Evolutionary conservation across 30 jellyfish, hydroid and myxozoan genomes (phyloP), one percentile per base, ranked within the genome.

Genomic region (Chrysaora quinquecirrha): DNA sequence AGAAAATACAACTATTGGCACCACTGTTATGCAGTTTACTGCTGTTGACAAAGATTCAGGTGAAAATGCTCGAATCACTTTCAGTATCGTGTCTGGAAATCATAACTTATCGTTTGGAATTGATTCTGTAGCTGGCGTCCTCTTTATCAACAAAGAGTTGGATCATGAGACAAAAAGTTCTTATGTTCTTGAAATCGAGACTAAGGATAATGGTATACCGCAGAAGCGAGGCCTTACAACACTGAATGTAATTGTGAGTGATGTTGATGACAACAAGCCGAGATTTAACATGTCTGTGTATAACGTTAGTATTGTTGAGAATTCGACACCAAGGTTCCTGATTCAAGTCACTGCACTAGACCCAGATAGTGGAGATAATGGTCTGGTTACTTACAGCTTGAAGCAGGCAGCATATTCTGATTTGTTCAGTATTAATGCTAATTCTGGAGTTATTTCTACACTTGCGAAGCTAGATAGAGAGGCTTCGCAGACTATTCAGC

Each of bases 181-280:
- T n/a, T 87, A 83, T 66, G n/a, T 18, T 3, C 64, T 95, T 38
- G 89, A 69, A 61, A 87, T 95, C 50, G 88, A 31, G 65, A 97
- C 94, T 20, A 83, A 65, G 32, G 96, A 89, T 50, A 48, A 56
- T 54, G 96, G 96, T 27, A 48, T 89, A 16, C 97, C 97, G 20
- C 82, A 72, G 69, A 67, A 72, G 30, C 24, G 76, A 0, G 94
- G 91, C 1, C 20, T 50, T 6, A 34, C 97, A 0, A 25, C 76
- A 9, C 48, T 95, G 34, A 75, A 30, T 30, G 65, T 95, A 18
- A 27, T 10, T 52, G 85, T 87, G n/a, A 43, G 29, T 24, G 99
- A 95, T 61, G 87, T 75, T n/a, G 88, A 95, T 79, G 99, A 95
- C 79, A 31, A 81, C 52, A 60, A 69, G 7, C 99, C 99, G 1